Conservation (phyloP, 2,113 vertebrate genomes). For the Protobothrops flavoviridis region DNA sequence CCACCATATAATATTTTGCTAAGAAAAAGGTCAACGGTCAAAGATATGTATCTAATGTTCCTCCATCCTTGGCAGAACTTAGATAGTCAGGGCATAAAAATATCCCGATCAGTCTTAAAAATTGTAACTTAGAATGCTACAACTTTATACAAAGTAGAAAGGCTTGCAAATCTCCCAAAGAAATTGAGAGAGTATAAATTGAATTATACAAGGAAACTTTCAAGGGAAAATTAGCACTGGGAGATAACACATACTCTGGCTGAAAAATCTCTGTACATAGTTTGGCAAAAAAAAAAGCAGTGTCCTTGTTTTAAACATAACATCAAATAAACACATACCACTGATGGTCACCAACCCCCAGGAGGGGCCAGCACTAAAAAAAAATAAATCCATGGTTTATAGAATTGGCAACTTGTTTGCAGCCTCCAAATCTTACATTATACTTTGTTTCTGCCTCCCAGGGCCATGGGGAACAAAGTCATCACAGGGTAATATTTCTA, state of each 20-base stretch:
- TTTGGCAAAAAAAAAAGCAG: neutral
- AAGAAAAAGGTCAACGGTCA: neutral
- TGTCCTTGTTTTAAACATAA: neutral
- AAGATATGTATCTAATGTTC: neutral
- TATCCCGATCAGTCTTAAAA: neutral
- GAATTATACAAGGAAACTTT: neutral
- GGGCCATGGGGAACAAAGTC: neutral
- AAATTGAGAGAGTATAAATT: neutral
- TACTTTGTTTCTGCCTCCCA: neutral
- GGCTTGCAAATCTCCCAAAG: neutral
- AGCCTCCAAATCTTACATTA: neutral
- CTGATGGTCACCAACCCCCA: neutral
- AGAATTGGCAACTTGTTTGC: neutral
- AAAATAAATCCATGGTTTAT: neutral
- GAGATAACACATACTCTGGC: neutral
- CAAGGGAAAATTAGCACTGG: neutral
- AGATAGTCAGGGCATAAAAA: neutral
- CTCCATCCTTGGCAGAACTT: neutral
- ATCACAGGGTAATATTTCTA: neutral
- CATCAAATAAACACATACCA: neutral
- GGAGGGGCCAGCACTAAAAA: neutral
- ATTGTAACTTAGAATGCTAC: neutral
- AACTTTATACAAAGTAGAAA: neutral
- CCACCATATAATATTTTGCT: neutral
- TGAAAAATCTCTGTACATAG: neutral